A percentile compares a stretch with the other conserved stretches of the same genome.
These are phyloP conservation scores for Sturnira hondurensis DNA, from an alignment of 2,113 vertebrate species.

Conservation along the genomic window DNA sequence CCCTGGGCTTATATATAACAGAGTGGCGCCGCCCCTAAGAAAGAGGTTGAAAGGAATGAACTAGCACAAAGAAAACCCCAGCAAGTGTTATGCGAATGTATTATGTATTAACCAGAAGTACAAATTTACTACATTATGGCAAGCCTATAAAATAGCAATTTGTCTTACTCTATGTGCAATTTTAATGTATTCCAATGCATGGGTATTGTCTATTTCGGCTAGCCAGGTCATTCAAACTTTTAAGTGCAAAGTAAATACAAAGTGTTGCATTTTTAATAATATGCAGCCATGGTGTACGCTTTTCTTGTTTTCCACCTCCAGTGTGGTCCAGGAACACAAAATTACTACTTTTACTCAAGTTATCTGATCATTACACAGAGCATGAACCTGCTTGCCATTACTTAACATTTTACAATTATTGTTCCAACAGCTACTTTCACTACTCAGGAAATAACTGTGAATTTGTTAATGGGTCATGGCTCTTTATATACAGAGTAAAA, in stretches of 20 bases:
- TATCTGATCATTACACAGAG: slow-evolving; percentile 81
- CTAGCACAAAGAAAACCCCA: slow-evolving; percentile 71
- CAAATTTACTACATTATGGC: slow-evolving; percentile 76
- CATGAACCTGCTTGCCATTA: slow-evolving; percentile 74
- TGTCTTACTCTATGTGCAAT: slow-evolving; percentile 74
- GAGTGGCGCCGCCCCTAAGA: slow-evolving; percentile 55
- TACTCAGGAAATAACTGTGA: slow-evolving; percentile 74
- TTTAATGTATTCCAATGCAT: slow-evolving; percentile 77
- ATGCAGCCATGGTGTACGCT: slow-evolving; percentile 60
- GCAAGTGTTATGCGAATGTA: slow-evolving; percentile 80
- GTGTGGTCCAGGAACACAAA: slow-evolving; percentile 78
- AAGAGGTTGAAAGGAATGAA: slow-evolving; percentile 72
- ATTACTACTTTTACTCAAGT: slow-evolving; percentile 80
- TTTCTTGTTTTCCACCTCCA: slow-evolving; percentile 75
- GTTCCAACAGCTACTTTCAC: slow-evolving; percentile 73
- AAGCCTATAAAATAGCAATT: slow-evolving; percentile 78
- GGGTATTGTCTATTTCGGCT: slow-evolving; percentile 78
- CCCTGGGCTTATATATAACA: slow-evolving; percentile 59
- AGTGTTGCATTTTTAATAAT: slow-evolving; percentile 77
- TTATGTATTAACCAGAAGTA: slow-evolving; percentile 77
- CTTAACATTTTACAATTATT: slow-evolving; percentile 80
- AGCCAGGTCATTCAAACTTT: slow-evolving; percentile 78
- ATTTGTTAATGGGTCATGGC: slow-evolving; percentile 71
- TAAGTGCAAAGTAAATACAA: slow-evolving; percentile 80
- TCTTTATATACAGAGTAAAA: slow-evolving; percentile 73